These are phyloP conservation scores for Phymatocera aterrima DNA, from an alignment of 2,888 invertebrate genomes.

Conservation along the genomic window DNA sequence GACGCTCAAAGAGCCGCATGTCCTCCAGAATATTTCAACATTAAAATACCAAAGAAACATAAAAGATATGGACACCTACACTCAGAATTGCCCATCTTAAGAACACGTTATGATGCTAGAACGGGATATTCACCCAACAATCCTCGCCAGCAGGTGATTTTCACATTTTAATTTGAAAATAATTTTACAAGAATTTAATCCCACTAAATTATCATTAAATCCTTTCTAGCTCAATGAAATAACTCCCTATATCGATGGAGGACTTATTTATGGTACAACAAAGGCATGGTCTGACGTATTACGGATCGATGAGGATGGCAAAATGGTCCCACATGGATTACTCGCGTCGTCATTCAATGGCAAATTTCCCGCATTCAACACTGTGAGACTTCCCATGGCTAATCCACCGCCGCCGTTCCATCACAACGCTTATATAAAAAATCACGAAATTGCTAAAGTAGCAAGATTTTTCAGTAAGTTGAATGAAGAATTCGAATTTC, in stretches of 20 bases:
- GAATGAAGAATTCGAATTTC: not conserved
- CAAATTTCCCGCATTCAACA: slow-evolving; percentile 77
- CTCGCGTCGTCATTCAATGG: slow-evolving; percentile 73
- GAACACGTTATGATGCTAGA: slow-evolving; percentile 77
- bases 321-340: slow-evolving; percentile 73
- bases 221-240: slow-evolving; percentile 77
- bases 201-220: not conserved
- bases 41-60: slow-evolving; percentile 76
- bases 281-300: slow-evolving; percentile 79
- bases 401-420: slow-evolving; percentile 78
- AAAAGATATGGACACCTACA: slow-evolving; percentile 66
- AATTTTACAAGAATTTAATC: not conserved
- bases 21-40: slow-evolving; percentile 80
- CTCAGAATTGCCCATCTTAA: slow-evolving; percentile 76
- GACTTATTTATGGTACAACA: slow-evolving; percentile 78
- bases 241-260: slow-evolving; percentile 80
- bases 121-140: slow-evolving; percentile 79
- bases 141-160: slow-evolving; percentile 78
- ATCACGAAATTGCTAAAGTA: slow-evolving; percentile 74
- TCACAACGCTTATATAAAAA: slow-evolving; percentile 70
- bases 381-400: slow-evolving; percentile 76
- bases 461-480: slow-evolving; percentile 78
- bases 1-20: slow-evolving; percentile 80
- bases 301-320: slow-evolving; percentile 75
- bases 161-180: not conserved